Evolutionary conservation across 2,797 vertebrate species (phyloP), one percentile per base, ranked within the genome.

Genomic region (Corythornis leucogaster): DNA sequence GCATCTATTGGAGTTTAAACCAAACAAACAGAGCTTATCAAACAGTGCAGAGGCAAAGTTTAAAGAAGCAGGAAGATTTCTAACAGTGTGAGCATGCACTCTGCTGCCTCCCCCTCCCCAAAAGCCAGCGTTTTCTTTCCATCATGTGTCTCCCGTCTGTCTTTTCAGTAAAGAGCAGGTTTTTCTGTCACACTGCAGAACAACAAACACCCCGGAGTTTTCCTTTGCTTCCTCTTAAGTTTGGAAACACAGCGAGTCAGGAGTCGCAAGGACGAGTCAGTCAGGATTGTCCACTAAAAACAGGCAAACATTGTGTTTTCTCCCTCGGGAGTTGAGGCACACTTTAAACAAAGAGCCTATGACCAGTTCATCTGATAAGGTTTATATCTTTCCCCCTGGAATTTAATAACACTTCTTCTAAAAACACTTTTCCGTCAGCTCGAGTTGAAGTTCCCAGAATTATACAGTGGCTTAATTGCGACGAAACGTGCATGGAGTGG

Each of bases 311-410:
- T 3, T 38, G 93, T 70, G 76, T 57, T 93, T 94, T 86, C 59
- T 33, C 90, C 63, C 89, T 61, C 59, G 17, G 26, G 64, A 90
- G 71, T 61, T 89, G 80, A 85, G 68, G 78, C 71, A 40, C 82
- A 31, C 77, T 75, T 69, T 50, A 87, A 93, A 96, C 92, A 95
- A 96, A 96, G 92, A 87, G 77, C 62, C 91, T 76, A 38, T 58
- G 85, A 87, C 40, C 28, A 40, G 28, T 74, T 64, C 42, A 85
- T 93, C 92, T 85, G 95, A 92, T 94, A 94, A 92, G 48, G 33
- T 26, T 92, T 85, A 7, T 43, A 91, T 88, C 89, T 92, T 66
- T 87, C 63, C 43, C 53, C 22, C 24, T 62, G 85, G 75, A 78
- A 92, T 73, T 91, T 92, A 91, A 75, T 75, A 93, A 83, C 82